Conservation (phyloP, 2,888 invertebrate species). For the Odontomyia ornata region DNA sequence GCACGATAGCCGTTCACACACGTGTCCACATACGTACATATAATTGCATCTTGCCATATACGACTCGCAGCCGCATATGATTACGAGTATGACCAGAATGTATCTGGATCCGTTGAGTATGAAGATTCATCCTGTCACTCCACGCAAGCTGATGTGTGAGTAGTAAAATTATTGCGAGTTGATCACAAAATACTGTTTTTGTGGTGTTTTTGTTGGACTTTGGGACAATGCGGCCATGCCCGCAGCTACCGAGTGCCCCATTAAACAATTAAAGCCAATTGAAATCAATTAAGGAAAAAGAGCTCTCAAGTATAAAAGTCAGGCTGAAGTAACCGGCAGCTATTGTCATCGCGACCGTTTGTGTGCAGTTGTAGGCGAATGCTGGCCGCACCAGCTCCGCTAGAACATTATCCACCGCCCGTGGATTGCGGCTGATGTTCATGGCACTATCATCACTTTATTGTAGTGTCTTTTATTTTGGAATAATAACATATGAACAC, state of each 20-base stretch:
- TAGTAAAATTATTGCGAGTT: conserved; percentile 10
- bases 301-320: conserved; percentile 45
- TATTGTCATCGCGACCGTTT: conserved; percentile 26
- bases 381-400: conserved; percentile 5
- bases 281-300: conserved; percentile 54
- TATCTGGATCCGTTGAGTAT: conserved; percentile 32
- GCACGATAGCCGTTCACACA: neutral
- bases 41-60: neutral
- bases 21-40: neutral
- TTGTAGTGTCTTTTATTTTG: neutral
- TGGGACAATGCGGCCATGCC: conserved; percentile 15
- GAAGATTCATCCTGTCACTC: conserved; percentile 48
- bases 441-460: neutral
- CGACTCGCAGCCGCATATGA: neutral
- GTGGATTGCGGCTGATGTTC: conserved; percentile 1
- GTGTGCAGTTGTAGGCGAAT: conserved; percentile 33
- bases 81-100: conserved; percentile 36
- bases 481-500: conserved; percentile 31
- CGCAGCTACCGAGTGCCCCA: conserved; percentile 52
- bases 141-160: conserved; percentile 29
- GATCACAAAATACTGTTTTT: conserved; percentile 21
- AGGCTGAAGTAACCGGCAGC: conserved; percentile 15
- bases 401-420: neutral
- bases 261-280: conserved; percentile 55
- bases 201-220: conserved; percentile 27